Evolutionary conservation across 2,888 invertebrate genomes (phyloP).

Genomic region (Griposia aprilina): DNA sequence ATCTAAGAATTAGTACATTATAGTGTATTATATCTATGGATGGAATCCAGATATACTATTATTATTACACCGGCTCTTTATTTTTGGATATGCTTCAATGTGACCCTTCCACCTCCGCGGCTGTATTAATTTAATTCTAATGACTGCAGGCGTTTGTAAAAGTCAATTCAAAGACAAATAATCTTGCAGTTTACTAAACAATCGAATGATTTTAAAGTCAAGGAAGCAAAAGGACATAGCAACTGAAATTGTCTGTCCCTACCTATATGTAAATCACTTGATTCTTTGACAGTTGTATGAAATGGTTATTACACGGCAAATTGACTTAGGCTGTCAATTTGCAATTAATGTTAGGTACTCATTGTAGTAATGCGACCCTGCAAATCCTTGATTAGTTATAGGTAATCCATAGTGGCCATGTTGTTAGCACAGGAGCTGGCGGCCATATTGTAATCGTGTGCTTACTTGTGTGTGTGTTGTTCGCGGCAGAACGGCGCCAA

Average conservation of each 20-base stretch:
- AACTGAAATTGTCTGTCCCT: background rate
- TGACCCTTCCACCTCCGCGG: constrained; percentile 2
- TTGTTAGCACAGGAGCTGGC: background rate
- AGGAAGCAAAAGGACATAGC: background rate
- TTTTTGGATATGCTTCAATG: constrained; percentile 4
- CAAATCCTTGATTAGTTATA: background rate
- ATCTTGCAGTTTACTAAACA: background rate
- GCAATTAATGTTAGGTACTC: background rate
- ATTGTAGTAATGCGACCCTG: background rate
- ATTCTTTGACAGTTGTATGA: background rate
- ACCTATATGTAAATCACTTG: background rate
- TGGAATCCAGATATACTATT: constrained; percentile 9
- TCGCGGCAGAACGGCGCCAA: constrained; percentile 89
- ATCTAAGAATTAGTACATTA: too few relatives aligned
- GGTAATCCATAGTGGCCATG: background rate
- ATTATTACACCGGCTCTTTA: background rate
- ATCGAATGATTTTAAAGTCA: background rate
- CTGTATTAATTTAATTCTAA: background rate
- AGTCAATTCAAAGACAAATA: background rate
- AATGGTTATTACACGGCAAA: background rate
- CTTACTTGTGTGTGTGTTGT: constrained; percentile 11
- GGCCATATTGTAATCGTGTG: too few relatives aligned
- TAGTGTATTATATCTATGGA: too few relatives aligned
- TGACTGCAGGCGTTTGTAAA: background rate
- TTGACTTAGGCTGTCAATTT: background rate